phyloP scores from a whole-genome alignment of 2,113 vertebrate species.

The Silurus meridionalis region DNA sequence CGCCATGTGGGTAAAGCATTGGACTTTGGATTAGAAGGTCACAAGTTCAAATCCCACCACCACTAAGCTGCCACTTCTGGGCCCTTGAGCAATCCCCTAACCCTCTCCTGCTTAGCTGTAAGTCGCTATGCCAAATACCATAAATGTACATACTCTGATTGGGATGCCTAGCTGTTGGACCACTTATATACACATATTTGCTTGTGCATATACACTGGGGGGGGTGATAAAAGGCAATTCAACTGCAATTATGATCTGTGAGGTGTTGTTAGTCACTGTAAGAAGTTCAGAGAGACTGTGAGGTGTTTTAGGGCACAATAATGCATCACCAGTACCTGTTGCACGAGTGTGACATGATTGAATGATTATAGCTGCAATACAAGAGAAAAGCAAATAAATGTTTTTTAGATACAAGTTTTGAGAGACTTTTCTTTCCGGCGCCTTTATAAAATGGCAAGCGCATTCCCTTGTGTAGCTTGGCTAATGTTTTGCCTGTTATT shows the following conservation, averaged over 20 bases:
- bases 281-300: too few relatives aligned
- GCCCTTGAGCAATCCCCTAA: too few relatives aligned
- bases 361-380: background rate
- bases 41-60: too few relatives aligned
- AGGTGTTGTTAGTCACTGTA: background rate
- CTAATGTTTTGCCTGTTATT: constrained; percentile 36
- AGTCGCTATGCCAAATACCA: too few relatives aligned
- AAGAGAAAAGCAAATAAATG: background rate
- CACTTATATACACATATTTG: background rate
- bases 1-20: too few relatives aligned
- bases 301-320: background rate
- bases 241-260: background rate
- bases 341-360: background rate
- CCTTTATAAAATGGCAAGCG: background rate
- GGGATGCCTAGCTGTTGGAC: background rate
- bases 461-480: background rate
- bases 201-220: background rate
- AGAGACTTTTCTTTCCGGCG: background rate
- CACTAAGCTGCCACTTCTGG: too few relatives aligned
- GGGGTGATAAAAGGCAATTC: background rate
- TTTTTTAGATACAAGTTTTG: background rate
- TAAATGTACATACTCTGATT: background rate
- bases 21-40: too few relatives aligned
- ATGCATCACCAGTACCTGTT: background rate
- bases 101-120: too few relatives aligned